phyloP scores from a whole-genome alignment of 1,140 invertebrate genomes.

The Venustaconcha ellipsiformis region DNA sequence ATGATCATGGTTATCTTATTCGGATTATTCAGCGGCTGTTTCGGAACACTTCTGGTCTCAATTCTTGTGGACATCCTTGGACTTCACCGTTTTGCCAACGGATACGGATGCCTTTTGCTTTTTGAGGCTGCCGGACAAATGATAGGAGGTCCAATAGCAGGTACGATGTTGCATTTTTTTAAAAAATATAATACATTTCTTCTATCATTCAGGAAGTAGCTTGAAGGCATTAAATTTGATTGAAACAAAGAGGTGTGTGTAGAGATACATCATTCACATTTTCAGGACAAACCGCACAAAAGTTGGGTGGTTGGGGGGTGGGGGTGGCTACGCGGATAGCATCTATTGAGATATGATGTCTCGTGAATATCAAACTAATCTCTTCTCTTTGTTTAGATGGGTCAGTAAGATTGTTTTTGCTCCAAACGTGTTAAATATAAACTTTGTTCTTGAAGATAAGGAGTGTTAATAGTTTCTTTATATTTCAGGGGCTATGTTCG shows the following conservation, averaged over 20 bases:
- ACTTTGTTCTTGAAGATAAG: neutral
- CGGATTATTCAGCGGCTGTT: constrained; percentile 40
- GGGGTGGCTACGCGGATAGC: neutral
- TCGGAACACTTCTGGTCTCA: constrained; percentile 36
- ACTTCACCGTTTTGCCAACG: constrained; percentile 34
- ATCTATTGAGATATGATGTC: neutral
- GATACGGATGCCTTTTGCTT: constrained; percentile 43
- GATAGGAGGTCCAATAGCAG: constrained; percentile 38
- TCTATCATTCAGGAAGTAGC: neutral
- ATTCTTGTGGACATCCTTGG: constrained; percentile 40
- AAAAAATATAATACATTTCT: neutral
- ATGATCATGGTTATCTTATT: constrained; percentile 33
- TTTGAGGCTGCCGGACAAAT: constrained; percentile 41
- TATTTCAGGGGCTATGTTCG: constrained; percentile 34
- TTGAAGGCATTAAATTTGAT: neutral
- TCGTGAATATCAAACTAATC: neutral
- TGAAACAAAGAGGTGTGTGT: neutral
- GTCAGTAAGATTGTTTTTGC: neutral
- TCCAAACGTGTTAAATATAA: neutral
- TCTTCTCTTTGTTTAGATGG: neutral
- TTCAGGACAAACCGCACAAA: neutral
- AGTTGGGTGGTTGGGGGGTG: neutral
- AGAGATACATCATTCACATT: neutral
- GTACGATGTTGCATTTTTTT: constrained; percentile 16
- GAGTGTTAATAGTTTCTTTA: neutral